phyloP scores from a whole-genome alignment of 2,888 invertebrate genomes.

The Griposia aprilina region DNA sequence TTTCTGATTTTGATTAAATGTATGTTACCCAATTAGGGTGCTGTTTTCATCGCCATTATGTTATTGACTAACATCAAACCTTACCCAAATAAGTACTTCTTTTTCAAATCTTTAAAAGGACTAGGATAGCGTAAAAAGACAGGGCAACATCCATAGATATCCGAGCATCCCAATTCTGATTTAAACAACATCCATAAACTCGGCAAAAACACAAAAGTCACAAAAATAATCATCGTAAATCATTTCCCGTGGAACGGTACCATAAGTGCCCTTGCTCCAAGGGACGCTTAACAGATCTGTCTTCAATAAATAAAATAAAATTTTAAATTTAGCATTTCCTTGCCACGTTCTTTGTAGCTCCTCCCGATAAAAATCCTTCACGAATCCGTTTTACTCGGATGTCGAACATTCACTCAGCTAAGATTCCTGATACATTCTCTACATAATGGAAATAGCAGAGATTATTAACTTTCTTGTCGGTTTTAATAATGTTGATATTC shows the following conservation, averaged over 20 bases:
- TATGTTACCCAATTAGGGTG: not conserved
- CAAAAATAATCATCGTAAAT: not conserved
- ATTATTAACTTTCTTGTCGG: not conserved
- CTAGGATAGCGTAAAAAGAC: not conserved
- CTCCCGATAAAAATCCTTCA: conserved; percentile 21
- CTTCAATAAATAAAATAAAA: conserved; percentile 42
- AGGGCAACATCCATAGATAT: too few relatives aligned
- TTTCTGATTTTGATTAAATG: not conserved
- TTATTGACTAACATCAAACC: not conserved
- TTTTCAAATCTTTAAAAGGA: not conserved
- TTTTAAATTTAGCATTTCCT: conserved; percentile 41
- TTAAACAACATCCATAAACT: not conserved
- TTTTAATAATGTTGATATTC: not conserved
- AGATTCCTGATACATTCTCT: not conserved
- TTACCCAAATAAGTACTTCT: not conserved
- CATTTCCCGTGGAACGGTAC: not conserved
- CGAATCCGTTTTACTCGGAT: conserved; percentile 22
- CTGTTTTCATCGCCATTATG: not conserved
- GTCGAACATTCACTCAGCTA: conserved; percentile 5
- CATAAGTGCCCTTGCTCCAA: not conserved
- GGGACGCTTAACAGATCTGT: conserved; percentile 1
- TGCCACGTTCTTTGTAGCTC: conserved; percentile 12
- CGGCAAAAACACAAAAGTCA: not conserved
- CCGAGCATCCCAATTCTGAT: not conserved
- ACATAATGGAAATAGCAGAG: not conserved